Evolutionary conservation across 2,888 invertebrate genomes (phyloP).

Genomic region (Tetanocera ferruginea): DNA sequence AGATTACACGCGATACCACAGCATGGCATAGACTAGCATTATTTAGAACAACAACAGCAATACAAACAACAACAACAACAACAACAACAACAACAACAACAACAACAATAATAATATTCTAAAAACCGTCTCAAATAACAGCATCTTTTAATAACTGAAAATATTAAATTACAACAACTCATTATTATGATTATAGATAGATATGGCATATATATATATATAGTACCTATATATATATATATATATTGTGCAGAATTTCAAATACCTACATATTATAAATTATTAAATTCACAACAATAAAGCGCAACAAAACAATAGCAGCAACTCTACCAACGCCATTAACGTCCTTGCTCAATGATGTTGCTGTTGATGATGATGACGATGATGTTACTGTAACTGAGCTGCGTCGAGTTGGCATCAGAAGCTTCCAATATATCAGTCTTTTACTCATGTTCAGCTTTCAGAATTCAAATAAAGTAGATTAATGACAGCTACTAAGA

Average conservation of each 20-base stretch:
- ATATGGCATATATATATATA: no score
- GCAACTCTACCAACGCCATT: neutral
- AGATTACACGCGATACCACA: constrained; percentile 27
- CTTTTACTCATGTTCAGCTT: constrained; percentile 10
- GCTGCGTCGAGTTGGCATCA: constrained; percentile 20
- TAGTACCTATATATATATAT: no score
- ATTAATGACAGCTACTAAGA: constrained; percentile 41
- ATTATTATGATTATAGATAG: constrained; percentile 26
- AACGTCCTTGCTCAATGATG: neutral
- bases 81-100: constrained; percentile 15
- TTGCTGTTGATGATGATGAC: neutral
- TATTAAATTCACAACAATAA: neutral
- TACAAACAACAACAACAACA: constrained; percentile 7
- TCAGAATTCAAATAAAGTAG: constrained; percentile 38
- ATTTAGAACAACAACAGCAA: constrained; percentile 13
- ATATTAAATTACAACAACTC: constrained; percentile 31
- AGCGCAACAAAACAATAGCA: neutral
- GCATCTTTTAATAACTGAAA: constrained; percentile 32
- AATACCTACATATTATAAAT: constrained; percentile 24
- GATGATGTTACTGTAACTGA: neutral
- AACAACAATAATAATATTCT: neutral
- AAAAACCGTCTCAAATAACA: constrained; percentile 28
- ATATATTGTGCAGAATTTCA: neutral
- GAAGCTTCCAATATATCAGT: constrained; percentile 26
- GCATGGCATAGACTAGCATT: neutral